These are phyloP conservation scores for Caradrina kadenii DNA, from an alignment of 2,888 invertebrate species.

Conservation along the genomic window DNA sequence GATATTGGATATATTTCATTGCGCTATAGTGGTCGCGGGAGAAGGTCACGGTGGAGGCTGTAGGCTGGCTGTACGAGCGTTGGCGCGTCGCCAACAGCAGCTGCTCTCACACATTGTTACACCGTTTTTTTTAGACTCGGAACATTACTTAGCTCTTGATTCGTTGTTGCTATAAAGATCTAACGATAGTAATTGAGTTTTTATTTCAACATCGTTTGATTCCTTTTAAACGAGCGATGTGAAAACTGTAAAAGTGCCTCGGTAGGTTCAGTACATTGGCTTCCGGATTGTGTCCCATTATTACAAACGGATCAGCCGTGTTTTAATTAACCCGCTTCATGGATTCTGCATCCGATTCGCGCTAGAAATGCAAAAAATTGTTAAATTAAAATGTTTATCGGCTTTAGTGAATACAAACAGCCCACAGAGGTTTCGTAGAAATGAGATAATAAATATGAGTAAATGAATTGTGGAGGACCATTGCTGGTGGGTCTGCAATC, in stretches of 20 bases:
- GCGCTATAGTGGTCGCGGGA: slow-evolving; percentile 23
- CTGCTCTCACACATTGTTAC: slow-evolving; percentile 71
- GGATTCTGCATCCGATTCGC: slow-evolving; percentile 22
- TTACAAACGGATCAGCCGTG: slow-evolving; percentile 28
- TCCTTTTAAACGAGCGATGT: slow-evolving; percentile 10
- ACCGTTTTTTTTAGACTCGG: slow-evolving; percentile 68
- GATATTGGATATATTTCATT: slow-evolving; percentile 31
- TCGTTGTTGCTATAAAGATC: slow-evolving; percentile 55
- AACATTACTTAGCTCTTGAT: slow-evolving; percentile 71
- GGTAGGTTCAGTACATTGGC: slow-evolving; percentile 25
- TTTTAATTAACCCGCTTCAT: slow-evolving; percentile 40
- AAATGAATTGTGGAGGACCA: not conserved
- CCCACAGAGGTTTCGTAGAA: not conserved
- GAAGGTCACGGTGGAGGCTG: slow-evolving; percentile 58
- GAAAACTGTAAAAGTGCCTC: slow-evolving; percentile 15
- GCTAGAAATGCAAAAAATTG: slow-evolving; percentile 33
- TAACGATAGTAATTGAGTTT: slow-evolving; percentile 32
- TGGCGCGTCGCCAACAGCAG: slow-evolving; percentile 76
- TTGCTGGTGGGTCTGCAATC: not conserved
- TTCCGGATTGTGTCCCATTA: slow-evolving; percentile 39
- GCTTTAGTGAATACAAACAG: slow-evolving; percentile 22
- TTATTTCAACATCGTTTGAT: slow-evolving; percentile 38
- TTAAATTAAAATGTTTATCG: slow-evolving; percentile 24
- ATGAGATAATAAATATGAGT: slow-evolving; percentile 1
- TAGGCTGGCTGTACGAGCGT: slow-evolving; percentile 59